Conservation (phyloP, 2,113 vertebrate species). For the Mormyrus iriodes region DNA sequence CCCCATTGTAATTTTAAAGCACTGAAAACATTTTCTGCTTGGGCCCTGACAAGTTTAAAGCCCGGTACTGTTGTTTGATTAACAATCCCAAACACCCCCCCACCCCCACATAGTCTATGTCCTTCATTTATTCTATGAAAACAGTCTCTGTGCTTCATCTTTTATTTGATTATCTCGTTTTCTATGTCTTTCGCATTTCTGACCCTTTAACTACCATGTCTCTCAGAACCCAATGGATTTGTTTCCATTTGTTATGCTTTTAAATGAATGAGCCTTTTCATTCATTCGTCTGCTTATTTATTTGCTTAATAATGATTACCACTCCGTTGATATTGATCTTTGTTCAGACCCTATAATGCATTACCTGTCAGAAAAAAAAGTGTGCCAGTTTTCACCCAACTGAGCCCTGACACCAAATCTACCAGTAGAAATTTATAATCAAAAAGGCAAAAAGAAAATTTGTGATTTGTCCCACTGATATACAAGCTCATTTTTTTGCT, state of each 20-base stretch:
- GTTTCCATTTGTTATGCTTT: neutral
- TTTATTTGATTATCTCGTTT: neutral
- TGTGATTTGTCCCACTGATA: neutral
- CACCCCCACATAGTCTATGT: too few species aligned
- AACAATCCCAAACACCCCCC: neutral
- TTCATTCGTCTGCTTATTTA: neutral
- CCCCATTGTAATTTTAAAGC: constrained; percentile 3
- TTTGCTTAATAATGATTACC: neutral
- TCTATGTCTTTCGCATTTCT: neutral
- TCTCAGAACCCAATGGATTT: neutral
- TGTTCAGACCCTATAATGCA: neutral
- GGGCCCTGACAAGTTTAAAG: neutral
- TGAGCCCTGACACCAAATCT: neutral
- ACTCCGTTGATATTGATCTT: neutral
- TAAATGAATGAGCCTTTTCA: neutral
- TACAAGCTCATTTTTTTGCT: neutral
- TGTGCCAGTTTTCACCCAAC: neutral
- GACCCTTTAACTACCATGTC: neutral
- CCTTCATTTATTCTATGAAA: too few species aligned
- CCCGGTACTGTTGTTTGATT: neutral
- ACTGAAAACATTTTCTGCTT: neutral
- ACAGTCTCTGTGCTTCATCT: neutral
- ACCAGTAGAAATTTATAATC: neutral
- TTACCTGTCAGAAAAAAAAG: neutral
- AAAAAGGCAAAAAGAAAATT: neutral